A percentile compares a stretch with the other conserved stretches of the same genome.
Conservation (phyloP, 2,888 invertebrate species). For the Meloe dianella region DNA sequence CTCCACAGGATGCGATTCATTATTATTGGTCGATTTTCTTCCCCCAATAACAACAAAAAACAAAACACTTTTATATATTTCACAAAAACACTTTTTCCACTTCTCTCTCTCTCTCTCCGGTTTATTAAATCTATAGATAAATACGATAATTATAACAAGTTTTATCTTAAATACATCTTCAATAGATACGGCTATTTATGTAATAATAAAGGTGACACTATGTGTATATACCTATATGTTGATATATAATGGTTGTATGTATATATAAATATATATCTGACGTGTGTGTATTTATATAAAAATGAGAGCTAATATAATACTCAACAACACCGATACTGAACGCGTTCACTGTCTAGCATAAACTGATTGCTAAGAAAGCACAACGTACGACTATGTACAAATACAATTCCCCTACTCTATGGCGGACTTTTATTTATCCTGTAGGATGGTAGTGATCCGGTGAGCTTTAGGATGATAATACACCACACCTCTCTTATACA, state of each 20-base stretch:
- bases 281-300: slow-evolving; percentile 38
- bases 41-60: background rate
- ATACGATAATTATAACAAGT: slow-evolving; percentile 16
- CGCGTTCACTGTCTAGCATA: slow-evolving; percentile 43
- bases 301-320: slow-evolving; percentile 35
- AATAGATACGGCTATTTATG: slow-evolving; percentile 38
- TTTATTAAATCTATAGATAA: slow-evolving; percentile 25
- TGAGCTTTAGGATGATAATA: slow-evolving; percentile 34
- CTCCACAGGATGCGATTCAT: slow-evolving; percentile 30
- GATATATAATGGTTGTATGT: background rate
- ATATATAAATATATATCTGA: slow-evolving; percentile 12
- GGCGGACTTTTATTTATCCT: slow-evolving; percentile 48
- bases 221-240: slow-evolving; percentile 21
- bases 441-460: slow-evolving; percentile 44
- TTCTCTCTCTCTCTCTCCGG: slow-evolving; percentile 29
- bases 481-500: background rate
- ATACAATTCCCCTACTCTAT: slow-evolving; percentile 48
- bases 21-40: background rate
- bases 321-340: slow-evolving; percentile 30
- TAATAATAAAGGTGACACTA: slow-evolving; percentile 36
- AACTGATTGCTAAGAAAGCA: slow-evolving; percentile 48
- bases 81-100: slow-evolving; percentile 34
- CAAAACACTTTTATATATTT: slow-evolving; percentile 10
- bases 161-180: slow-evolving; percentile 41
- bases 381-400: slow-evolving; percentile 48